Percentiles rank a stretch among this genome's conserved stretches.
Evolutionary conservation across 1,140 invertebrate genomes (phyloP).

Genomic region (Protaetia brevitarsis): DNA sequence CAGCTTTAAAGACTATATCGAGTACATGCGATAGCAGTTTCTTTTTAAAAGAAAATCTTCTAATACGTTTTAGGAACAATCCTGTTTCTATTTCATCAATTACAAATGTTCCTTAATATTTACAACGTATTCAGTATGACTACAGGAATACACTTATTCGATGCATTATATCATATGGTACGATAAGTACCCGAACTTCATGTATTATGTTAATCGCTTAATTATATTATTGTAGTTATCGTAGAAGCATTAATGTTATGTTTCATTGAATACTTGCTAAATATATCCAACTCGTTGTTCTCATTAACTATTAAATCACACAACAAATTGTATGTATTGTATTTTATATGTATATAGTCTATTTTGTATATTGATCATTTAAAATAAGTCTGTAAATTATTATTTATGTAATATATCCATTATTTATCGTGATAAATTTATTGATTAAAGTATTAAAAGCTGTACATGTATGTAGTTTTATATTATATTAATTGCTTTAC

Average conservation of each 20-base stretch:
- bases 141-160: background rate
- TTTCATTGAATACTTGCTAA: background rate
- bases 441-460: conserved; percentile 20
- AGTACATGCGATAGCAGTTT: too few relatives aligned
- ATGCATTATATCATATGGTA: background rate
- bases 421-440: conserved; percentile 23
- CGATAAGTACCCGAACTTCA: background rate
- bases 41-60: too few relatives aligned
- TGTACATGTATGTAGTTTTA: background rate
- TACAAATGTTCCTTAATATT: background rate
- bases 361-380: conserved; percentile 19
- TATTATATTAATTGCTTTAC: too few relatives aligned
- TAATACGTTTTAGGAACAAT: too few relatives aligned
- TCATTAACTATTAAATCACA: background rate
- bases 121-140: background rate
- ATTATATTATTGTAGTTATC: conserved; percentile 15
- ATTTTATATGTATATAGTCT: conserved; percentile 18
- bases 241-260: background rate
- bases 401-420: conserved; percentile 23
- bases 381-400: conserved; percentile 20
- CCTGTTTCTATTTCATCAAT: too few relatives aligned
- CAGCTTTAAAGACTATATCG: too few relatives aligned
- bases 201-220: background rate
- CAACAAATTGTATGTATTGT: conserved; percentile 17
- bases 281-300: background rate